Percentiles rank a stretch among this genome's conserved stretches.
Evolutionary conservation across 2,113 vertebrate genomes (phyloP).

Genomic region (Tachycineta bicolor): DNA sequence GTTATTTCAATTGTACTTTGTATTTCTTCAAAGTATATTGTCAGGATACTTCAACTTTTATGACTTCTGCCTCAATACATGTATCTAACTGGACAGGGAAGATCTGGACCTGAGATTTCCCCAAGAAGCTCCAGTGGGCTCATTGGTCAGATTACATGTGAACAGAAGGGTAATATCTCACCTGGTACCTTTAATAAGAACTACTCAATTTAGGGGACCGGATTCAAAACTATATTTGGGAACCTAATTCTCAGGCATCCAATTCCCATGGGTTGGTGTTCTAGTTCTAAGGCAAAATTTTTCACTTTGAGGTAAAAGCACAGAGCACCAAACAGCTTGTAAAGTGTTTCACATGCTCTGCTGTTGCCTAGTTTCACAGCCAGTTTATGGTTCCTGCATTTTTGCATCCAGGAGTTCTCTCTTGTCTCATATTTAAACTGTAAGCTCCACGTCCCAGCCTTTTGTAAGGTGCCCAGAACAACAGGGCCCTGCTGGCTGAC

Average conservation of each 20-base stretch:
- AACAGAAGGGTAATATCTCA: not conserved
- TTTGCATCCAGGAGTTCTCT: not conserved
- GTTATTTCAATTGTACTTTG: not conserved
- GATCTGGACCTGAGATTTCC: not conserved
- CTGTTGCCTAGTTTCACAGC: not conserved
- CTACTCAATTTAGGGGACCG: not conserved
- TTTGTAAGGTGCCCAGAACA: not conserved
- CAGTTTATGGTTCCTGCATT: not conserved
- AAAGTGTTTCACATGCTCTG: not conserved
- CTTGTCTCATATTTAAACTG: not conserved
- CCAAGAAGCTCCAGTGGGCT: not conserved
- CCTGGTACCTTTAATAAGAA: not conserved
- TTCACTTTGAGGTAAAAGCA: not conserved
- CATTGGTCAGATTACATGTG: not conserved
- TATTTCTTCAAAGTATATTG: not conserved
- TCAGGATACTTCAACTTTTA: not conserved
- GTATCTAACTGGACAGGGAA: not conserved
- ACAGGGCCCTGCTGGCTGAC: not conserved
- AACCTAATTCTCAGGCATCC: not conserved
- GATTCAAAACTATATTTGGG: not conserved
- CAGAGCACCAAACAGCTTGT: accelerated
- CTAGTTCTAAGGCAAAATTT: not conserved
- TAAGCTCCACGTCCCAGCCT: not conserved
- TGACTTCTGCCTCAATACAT: not conserved
- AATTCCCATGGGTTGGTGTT: not conserved